Conservation (phyloP, 2,888 invertebrate genomes). For the Siphonodentalium dalli region DNA sequence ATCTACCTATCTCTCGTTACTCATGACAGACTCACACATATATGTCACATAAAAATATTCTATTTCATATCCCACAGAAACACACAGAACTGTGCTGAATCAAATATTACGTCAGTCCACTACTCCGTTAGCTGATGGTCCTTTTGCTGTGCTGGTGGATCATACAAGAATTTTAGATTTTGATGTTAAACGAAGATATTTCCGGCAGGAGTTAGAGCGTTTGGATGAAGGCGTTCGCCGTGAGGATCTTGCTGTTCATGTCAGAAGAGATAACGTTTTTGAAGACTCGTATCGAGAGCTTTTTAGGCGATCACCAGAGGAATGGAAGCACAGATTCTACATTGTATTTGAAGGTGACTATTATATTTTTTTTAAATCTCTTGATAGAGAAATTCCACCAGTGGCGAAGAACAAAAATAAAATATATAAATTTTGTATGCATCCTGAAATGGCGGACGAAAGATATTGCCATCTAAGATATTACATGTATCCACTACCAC, state of each 20-base stretch:
- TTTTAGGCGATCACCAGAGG: slow-evolving; percentile 80
- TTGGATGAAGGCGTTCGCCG: slow-evolving; percentile 73
- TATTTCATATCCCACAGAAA: slow-evolving; percentile 70
- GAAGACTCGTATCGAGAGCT: slow-evolving; percentile 89
- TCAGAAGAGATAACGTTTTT: slow-evolving; percentile 82
- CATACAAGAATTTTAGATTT: slow-evolving; percentile 88
- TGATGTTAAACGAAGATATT: slow-evolving; percentile 86
- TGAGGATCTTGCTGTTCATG: slow-evolving; percentile 86
- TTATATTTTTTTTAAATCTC: too few species aligned
- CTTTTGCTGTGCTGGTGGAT: slow-evolving; percentile 86
- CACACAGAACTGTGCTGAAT: slow-evolving; percentile 85
- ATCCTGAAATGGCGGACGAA: too few species aligned
- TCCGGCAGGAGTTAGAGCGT: slow-evolving; percentile 84
- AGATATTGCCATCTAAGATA: too few species aligned
- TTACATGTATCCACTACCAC: too few species aligned
- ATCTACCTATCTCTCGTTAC: too few species aligned
- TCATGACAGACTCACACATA: too few species aligned
- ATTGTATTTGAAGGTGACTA: slow-evolving; percentile 85
- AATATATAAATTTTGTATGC: too few species aligned
- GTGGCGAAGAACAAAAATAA: too few species aligned
- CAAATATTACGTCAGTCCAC: slow-evolving; percentile 80
- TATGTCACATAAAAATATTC: too few species aligned
- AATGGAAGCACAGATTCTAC: slow-evolving; percentile 91
- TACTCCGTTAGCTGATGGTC: slow-evolving; percentile 82
- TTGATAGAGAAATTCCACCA: too few species aligned